phyloP scores from a whole-genome alignment of 2,113 vertebrate genomes.

The Falcunculus frontatus region DNA sequence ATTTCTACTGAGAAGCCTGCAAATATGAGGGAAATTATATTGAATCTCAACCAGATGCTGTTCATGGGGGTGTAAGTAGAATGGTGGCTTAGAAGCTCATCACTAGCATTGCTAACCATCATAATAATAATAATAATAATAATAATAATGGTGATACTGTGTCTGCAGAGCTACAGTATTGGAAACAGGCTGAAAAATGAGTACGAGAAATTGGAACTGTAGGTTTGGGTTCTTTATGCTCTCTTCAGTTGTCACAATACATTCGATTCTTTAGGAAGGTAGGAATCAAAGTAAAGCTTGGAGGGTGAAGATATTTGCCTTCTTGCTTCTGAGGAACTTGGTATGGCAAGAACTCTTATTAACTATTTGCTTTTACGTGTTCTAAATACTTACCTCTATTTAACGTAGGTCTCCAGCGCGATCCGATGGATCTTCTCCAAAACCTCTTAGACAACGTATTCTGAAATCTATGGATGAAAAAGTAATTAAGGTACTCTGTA shows the following conservation, averaged over 20 bases:
- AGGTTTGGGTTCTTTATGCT: background rate
- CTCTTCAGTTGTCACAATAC: background rate
- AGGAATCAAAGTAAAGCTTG: background rate
- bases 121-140: too few relatives aligned
- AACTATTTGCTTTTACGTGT: background rate
- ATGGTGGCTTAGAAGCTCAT: background rate
- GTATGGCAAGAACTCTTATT: background rate
- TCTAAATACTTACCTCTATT: background rate
- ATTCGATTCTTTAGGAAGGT: background rate
- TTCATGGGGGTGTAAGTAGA: background rate
- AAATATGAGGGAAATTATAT: background rate
- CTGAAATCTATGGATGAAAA: slow-evolving; percentile 71
- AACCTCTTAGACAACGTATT: slow-evolving; percentile 80
- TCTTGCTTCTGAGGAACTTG: background rate
- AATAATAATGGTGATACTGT: background rate
- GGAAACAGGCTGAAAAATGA: background rate
- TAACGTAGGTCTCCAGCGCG: slow-evolving; percentile 81
- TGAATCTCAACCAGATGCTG: background rate
- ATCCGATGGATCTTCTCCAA: slow-evolving; percentile 72
- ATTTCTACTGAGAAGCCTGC: background rate
- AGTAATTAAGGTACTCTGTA: slow-evolving; percentile 79
- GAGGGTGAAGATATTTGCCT: background rate
- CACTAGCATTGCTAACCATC: background rate
- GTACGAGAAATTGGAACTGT: background rate
- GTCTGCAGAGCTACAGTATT: background rate